These are phyloP conservation scores for Heliconius himera DNA, from an alignment of 1,140 invertebrate species.

Conservation along the genomic window DNA sequence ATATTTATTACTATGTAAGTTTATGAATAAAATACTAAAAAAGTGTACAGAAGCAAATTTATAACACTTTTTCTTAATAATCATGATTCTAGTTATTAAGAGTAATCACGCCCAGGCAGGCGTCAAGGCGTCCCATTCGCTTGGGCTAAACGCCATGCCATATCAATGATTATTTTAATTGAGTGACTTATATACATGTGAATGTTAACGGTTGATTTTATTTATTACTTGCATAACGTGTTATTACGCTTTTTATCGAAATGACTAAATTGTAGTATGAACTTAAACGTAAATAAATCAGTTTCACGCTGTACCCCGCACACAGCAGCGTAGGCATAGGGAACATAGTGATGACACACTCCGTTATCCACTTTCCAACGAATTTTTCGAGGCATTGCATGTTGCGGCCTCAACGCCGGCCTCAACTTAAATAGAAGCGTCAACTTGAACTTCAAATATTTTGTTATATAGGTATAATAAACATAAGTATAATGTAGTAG, in stretches of 20 bases:
- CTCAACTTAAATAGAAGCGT: too few species aligned
- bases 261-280: background rate
- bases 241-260: background rate
- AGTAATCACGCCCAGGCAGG: conserved; percentile 47
- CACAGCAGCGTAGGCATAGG: too few species aligned
- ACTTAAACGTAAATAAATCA: background rate
- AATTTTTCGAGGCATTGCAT: too few species aligned
- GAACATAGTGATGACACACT: too few species aligned
- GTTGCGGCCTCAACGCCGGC: too few species aligned
- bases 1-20: too few species aligned
- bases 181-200: conserved; percentile 26
- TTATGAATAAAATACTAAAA: background rate
- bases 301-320: too few species aligned
- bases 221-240: conserved; percentile 2
- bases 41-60: background rate
- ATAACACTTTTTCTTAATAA: conserved; percentile 6
- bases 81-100: conserved; percentile 49
- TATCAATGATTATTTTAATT: conserved; percentile 54
- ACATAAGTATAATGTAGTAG: too few species aligned
- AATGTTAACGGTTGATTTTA: background rate
- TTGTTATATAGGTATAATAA: too few species aligned
- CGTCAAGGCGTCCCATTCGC: conserved; percentile 54
- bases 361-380: too few species aligned
- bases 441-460: background rate
- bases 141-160: conserved; percentile 35